phyloP scores from a whole-genome alignment of 1,140 invertebrate genomes.

The Halictus rubicundus region DNA sequence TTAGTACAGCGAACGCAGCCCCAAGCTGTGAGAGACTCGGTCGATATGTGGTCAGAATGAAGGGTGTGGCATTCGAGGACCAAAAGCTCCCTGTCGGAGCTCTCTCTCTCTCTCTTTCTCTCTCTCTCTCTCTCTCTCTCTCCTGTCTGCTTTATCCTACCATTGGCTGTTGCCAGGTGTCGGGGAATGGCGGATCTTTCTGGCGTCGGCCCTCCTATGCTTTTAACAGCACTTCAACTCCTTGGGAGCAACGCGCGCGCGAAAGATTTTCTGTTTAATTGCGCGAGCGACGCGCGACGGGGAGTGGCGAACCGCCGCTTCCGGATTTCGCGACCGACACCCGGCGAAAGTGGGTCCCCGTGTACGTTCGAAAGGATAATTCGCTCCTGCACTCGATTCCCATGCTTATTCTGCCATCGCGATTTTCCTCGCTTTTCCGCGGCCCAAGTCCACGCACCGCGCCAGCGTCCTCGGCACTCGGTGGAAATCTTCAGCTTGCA shows the following conservation, averaged over 20 bases:
- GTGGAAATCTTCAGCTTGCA: no score
- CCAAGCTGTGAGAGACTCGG: conserved; percentile 58
- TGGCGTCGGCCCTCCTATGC: conserved; percentile 45
- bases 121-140: conserved; percentile 50
- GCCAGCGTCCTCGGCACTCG: no score
- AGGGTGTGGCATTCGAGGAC: conserved; percentile 78
- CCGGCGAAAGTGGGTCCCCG: no score
- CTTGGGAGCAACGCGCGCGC: not conserved
- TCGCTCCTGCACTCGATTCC: no score
- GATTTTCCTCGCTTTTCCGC: no score
- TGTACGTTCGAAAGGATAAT: no score
- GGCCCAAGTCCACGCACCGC: no score
- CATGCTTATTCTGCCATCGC: no score
- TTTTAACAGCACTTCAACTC: conserved; percentile 14
- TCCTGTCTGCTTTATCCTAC: conserved; percentile 68
- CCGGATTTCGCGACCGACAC: no score
- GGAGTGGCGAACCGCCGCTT: no score
- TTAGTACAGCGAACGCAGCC: conserved; percentile 39
- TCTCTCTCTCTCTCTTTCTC: conserved; percentile 49
- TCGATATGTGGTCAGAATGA: conserved; percentile 77
- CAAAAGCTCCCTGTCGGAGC: conserved; percentile 61
- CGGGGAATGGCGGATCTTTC: conserved; percentile 72
- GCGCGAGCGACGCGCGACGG: not conserved
- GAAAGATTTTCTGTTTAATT: conserved; percentile 27
- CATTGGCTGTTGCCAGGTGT: conserved; percentile 75